Evolutionary conservation across 1,140 invertebrate species (phyloP), one percentile per base, ranked within the genome.

Genomic region (Anoplolepis gracilipes): DNA sequence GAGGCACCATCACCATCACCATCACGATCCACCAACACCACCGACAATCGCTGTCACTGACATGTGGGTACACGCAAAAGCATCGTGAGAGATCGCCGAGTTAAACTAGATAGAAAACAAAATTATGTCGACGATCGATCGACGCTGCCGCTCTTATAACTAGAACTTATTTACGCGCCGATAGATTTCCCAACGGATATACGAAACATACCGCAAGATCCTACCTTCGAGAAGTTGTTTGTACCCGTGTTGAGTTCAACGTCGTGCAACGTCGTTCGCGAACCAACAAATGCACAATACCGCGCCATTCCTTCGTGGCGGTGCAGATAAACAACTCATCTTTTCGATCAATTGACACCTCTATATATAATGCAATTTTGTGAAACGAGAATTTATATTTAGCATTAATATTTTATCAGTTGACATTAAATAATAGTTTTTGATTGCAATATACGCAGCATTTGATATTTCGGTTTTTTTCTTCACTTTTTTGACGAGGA

Each of bases 151-250:
- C 65, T 84, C 30, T 53, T 53, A 70, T 86, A 77, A 64, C 67
- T 42, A 39, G 61, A 39, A 64, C 69, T 86, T 84, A 86, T 86
- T 86, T 86, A 67, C 70, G 61, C 70, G 85, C 59, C 85, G 85
- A 85, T 77, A 82, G 85, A 85, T 87, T 87, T 87, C 82, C 82
- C 85, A 70, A 46, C 62, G 85, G 82, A 59, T 76, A 67, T 69
- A 84, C 67, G 78, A 73, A 72, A 82, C 67, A 42, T 28, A 69
- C 67, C 78, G 65, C 36, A 53, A 57, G 49, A 72, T 81, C 67
- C 36, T 33, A 33, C 67, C 67, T 59, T 42, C 25, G 67, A 82
- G 36, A 53, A 82, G 67, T 82, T 82, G 78, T 73, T 61, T 73
- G 55, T 82, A 36, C 42, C 61, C 53, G 30, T 46, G 77, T 55